Percentiles rank a stretch among this genome's conserved stretches.
These are phyloP conservation scores for Drosophila testacea DNA, from an alignment of 2,888 invertebrate genomes.

Conservation along the genomic window DNA sequence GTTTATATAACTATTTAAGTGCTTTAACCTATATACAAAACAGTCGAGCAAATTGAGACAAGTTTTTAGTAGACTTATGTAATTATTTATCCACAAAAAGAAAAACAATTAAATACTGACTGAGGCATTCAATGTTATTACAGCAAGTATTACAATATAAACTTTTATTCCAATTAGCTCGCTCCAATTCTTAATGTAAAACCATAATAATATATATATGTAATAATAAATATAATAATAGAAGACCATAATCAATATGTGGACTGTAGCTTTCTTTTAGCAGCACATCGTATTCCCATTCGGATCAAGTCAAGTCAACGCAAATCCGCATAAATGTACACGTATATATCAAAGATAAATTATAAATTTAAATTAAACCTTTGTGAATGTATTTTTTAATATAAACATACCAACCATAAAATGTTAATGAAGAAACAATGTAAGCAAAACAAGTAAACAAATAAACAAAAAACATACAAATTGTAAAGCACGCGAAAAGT, in stretches of 20 bases:
- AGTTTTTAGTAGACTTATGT: slow-evolving; percentile 10
- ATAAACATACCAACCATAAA: slow-evolving; percentile 24
- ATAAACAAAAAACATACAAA: slow-evolving; percentile 22
- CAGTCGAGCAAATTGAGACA: slow-evolving; percentile 24
- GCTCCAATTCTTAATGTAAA: slow-evolving; percentile 50
- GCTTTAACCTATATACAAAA: slow-evolving; percentile 10
- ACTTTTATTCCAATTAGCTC: slow-evolving; percentile 55
- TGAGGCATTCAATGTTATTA: slow-evolving; percentile 81
- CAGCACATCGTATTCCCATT: slow-evolving; percentile 14
- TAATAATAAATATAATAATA: slow-evolving; percentile 21
- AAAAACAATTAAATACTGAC: slow-evolving; percentile 71
- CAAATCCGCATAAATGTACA: slow-evolving; percentile 11
- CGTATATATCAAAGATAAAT: slow-evolving; percentile 1
- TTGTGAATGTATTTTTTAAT: slow-evolving; percentile 40
- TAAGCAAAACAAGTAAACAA: slow-evolving; percentile 40
- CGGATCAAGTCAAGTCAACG: slow-evolving; percentile 44
- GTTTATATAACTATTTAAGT: slow-evolving; percentile 38
- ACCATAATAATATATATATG: slow-evolving; percentile 26
- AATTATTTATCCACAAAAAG: slow-evolving; percentile 18
- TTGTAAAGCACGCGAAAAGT: slow-evolving; percentile 64
- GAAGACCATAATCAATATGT: slow-evolving; percentile 39
- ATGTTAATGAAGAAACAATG: slow-evolving; percentile 50
- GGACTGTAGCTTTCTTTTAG: slow-evolving; percentile 48
- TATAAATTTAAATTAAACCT: slow-evolving; percentile 30
- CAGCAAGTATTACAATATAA: slow-evolving; percentile 57